Evolutionary conservation across 2,888 invertebrate species (phyloP).

Genomic region (Tetrapedia diversipes): DNA sequence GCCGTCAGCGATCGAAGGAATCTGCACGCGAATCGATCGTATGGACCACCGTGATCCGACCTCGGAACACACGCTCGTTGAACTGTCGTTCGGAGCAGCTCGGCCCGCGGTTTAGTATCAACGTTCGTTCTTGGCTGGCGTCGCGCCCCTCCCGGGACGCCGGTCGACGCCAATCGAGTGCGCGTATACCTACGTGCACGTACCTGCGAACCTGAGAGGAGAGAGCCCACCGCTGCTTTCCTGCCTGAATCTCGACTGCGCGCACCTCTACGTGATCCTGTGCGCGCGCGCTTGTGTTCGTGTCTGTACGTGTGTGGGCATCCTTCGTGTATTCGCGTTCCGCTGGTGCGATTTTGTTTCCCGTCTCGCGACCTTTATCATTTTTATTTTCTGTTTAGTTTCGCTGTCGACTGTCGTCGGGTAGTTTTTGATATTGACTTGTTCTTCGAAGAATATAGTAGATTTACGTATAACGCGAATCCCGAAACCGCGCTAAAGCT

Average conservation of each 20-base stretch:
- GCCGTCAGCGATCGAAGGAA: constrained; percentile 34
- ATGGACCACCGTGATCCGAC: constrained; percentile 73
- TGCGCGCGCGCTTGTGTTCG: too few species aligned
- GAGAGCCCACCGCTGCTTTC: constrained; percentile 61
- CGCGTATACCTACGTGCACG: constrained; percentile 73
- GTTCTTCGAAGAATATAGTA: not conserved
- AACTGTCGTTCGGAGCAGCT: constrained; percentile 78
- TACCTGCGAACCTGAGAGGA: constrained; percentile 69
- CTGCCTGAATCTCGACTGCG: constrained; percentile 58
- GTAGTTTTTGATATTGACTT: constrained; percentile 3
- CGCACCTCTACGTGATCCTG: constrained; percentile 28
- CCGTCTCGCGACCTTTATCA: not conserved
- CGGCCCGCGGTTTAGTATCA: constrained; percentile 78
- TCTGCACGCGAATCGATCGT: constrained; percentile 51
- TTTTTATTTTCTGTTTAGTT: too few species aligned
- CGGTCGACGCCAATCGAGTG: constrained; percentile 77
- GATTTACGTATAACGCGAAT: too few species aligned
- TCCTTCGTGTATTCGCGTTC: constrained; percentile 20
- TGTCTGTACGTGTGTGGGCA: too few species aligned
- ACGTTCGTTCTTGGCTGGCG: constrained; percentile 76
- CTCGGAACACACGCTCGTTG: constrained; percentile 77
- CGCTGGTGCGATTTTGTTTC: not conserved
- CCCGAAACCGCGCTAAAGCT: too few species aligned
- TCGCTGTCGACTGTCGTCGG: not conserved
- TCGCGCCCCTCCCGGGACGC: constrained; percentile 76